phyloP scores from a whole-genome alignment of 2,888 invertebrate species.

The Diplolepis rosae region DNA sequence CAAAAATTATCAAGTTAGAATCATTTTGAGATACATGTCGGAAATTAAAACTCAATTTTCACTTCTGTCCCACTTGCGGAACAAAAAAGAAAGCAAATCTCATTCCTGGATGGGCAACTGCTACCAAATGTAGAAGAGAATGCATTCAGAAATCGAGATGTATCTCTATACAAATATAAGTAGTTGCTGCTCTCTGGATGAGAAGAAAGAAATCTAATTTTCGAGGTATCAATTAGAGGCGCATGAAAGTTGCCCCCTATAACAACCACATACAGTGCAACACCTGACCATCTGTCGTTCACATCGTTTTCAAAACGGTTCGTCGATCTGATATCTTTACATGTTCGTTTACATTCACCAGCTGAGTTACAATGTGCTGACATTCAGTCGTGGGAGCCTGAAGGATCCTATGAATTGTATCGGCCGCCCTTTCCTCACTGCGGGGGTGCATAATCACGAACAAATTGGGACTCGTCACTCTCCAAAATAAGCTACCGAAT shows the following conservation, averaged over 20 bases:
- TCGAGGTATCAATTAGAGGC: slow-evolving; percentile 45
- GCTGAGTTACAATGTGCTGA: slow-evolving; percentile 31
- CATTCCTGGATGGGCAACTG: neutral
- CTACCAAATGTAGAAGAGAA: neutral
- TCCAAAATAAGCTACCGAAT: slow-evolving; percentile 19
- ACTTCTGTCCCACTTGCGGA: neutral
- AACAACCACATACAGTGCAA: slow-evolving; percentile 27
- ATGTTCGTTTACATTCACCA: slow-evolving; percentile 23
- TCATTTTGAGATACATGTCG: neutral
- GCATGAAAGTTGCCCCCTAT: slow-evolving; percentile 41
- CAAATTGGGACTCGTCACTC: slow-evolving; percentile 25
- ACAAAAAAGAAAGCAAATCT: neutral
- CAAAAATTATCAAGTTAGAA: too few relatives aligned
- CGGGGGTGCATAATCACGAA: slow-evolving; percentile 24
- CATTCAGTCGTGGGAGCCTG: slow-evolving; percentile 17
- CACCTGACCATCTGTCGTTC: slow-evolving; percentile 53
- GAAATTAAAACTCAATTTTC: neutral
- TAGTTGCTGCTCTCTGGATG: slow-evolving; percentile 31
- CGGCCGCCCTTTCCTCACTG: slow-evolving; percentile 25
- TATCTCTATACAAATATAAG: neutral
- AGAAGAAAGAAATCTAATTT: slow-evolving; percentile 42
- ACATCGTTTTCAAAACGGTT: slow-evolving; percentile 5
- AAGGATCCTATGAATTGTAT: neutral
- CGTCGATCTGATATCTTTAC: slow-evolving; percentile 22
- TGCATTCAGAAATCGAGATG: neutral